A percentile compares a stretch with the other conserved stretches of the same genome.
These are phyloP conservation scores for Mergus octosetaceus DNA, from an alignment of 2,797 vertebrate species.

Conservation along the genomic window DNA sequence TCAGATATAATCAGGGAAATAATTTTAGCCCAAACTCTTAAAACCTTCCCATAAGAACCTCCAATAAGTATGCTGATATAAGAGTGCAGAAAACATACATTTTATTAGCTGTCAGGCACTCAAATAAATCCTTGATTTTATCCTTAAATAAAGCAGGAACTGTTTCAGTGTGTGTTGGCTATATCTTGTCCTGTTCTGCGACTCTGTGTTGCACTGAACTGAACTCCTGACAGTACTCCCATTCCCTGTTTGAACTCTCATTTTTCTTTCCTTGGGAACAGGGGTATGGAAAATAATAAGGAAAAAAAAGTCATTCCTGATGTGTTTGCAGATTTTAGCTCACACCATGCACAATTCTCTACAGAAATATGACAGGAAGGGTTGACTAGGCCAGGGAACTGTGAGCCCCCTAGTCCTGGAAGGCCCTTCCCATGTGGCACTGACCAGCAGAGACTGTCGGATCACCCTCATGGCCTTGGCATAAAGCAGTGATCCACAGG, in stretches of 20 bases:
- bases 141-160: not conserved
- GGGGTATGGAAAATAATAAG: not conserved
- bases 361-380: not conserved
- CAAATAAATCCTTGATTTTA: not conserved
- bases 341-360: not conserved
- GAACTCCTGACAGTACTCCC: not conserved
- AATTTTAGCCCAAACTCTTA: not conserved
- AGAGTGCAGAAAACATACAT: not conserved
- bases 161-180: not conserved
- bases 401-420: not conserved
- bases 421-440: not conserved
- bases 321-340: not conserved
- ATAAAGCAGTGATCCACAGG: not conserved
- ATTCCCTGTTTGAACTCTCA: not conserved
- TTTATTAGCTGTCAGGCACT: not conserved
- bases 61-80: not conserved
- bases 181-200: not conserved
- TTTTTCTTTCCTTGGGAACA: not conserved
- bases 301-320: not conserved
- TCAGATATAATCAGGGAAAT: not conserved
- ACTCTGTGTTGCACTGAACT: not conserved
- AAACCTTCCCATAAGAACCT: not conserved
- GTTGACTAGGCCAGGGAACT: not conserved
- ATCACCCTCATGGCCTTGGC: not conserved
- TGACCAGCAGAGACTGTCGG: not conserved